Evolutionary conservation across 2,797 vertebrate species (phyloP).

Genomic region (Muscicapa comitata): DNA sequence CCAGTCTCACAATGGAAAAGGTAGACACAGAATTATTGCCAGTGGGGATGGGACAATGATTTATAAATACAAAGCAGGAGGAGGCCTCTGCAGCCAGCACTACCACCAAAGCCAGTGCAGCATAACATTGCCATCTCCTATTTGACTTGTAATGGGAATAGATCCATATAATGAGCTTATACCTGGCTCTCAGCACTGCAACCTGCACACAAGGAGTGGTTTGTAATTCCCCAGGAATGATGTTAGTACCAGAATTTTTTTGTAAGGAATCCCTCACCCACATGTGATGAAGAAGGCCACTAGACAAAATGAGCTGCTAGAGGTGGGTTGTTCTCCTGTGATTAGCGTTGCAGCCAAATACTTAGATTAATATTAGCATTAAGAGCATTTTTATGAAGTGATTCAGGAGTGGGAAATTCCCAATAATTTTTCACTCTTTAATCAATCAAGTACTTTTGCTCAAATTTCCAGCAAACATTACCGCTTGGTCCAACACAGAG

Average conservation of each 20-base stretch:
- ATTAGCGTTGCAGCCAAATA: neutral
- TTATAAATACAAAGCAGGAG: neutral
- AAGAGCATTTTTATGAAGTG: conserved; percentile 24
- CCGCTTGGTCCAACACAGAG: conserved; percentile 9
- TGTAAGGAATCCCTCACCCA: neutral
- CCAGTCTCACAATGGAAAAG: neutral
- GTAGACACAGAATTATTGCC: neutral
- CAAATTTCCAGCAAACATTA: conserved; percentile 24
- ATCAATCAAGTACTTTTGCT: conserved; percentile 31
- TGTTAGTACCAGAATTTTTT: neutral
- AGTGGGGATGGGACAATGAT: neutral
- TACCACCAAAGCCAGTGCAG: neutral
- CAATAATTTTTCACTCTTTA: conserved; percentile 16
- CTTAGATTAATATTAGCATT: neutral
- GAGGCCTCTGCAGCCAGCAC: neutral
- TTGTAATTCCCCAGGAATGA: neutral
- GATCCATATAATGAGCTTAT: neutral
- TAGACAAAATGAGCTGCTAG: neutral
- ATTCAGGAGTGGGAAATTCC: conserved; percentile 36
- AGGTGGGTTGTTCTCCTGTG: neutral
- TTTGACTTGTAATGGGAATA: neutral
- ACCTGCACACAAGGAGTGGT: neutral
- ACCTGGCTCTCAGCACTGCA: neutral
- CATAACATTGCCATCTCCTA: neutral
- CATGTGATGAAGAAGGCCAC: neutral